Percentiles rank a stretch among this genome's conserved stretches.
Conservation (phyloP, 2,113 vertebrate genomes). For the Brachionichthys hirsutus region DNA sequence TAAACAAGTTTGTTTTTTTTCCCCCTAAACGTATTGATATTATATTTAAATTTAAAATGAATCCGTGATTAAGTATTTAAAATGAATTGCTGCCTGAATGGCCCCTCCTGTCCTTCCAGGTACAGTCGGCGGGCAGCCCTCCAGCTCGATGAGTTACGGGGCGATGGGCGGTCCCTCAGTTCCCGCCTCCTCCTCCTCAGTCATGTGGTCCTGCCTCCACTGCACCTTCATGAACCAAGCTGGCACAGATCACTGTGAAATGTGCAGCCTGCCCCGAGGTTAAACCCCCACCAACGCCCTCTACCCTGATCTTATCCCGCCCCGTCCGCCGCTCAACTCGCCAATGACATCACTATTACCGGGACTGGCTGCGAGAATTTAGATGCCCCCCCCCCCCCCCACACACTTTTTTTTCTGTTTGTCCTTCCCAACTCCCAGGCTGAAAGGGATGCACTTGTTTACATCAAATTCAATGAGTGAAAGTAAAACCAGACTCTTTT, state of each 20-base stretch:
- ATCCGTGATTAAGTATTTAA: not conserved
- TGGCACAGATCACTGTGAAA: slow-evolving; percentile 95
- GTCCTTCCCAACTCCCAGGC: slow-evolving; percentile 39
- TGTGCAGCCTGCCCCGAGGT: slow-evolving; percentile 95
- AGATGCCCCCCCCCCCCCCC: slow-evolving; percentile 14
- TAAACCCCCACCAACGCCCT: slow-evolving; percentile 53
- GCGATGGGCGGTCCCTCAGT: slow-evolving; percentile 80
- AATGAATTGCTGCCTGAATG: not conserved
- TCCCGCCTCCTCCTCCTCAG: slow-evolving; percentile 75
- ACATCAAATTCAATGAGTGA: slow-evolving; percentile 41
- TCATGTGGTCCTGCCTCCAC: slow-evolving; percentile 97
- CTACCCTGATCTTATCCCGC: slow-evolving; percentile 17
- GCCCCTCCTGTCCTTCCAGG: slow-evolving; percentile 68
- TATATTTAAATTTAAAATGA: not conserved
- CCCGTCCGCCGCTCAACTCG: slow-evolving; percentile 12
- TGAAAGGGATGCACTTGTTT: slow-evolving; percentile 51
- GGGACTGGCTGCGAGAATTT: slow-evolving; percentile 58
- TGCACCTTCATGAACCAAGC: slow-evolving; percentile 99
- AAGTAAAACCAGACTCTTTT: slow-evolving; percentile 45
- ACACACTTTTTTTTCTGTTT: not conserved
- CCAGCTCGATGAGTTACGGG: slow-evolving; percentile 86
- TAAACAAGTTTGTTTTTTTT: no score
- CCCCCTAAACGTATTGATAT: no score
- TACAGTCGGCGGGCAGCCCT: slow-evolving; percentile 88
- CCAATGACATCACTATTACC: slow-evolving; percentile 34